These are phyloP conservation scores for Drepana arcuata DNA, from an alignment of 1,140 invertebrate genomes.

Conservation along the genomic window DNA sequence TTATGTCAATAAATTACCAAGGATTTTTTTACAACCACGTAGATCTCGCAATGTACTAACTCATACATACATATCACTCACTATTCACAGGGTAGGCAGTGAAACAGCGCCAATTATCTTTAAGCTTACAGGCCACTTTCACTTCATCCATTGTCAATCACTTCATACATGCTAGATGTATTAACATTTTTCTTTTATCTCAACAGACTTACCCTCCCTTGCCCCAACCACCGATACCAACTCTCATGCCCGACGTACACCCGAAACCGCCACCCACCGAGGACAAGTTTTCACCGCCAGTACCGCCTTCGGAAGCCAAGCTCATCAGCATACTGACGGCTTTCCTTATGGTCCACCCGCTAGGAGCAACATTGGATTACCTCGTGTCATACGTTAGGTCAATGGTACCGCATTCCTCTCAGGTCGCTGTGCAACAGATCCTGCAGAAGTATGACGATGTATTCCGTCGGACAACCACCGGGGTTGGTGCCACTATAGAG, in stretches of 20 bases:
- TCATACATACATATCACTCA: too few species aligned
- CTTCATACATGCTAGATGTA: too few species aligned
- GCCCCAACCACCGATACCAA: conserved; percentile 15
- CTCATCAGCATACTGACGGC: conserved; percentile 47
- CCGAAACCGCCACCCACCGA: conserved; percentile 17
- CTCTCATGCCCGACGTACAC: conserved; percentile 4
- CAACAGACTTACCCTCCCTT: conserved; percentile 24
- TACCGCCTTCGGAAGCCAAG: conserved; percentile 35
- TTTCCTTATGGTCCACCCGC: conserved; percentile 47
- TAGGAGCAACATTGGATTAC: conserved; percentile 39
- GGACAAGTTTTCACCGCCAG: conserved; percentile 6
- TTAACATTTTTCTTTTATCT: conserved; percentile 6
- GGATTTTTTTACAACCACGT: too few species aligned
- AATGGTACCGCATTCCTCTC: conserved; percentile 29
- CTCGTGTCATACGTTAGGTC: conserved; percentile 41
- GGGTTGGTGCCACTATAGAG: conserved; percentile 33
- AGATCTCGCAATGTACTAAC: too few species aligned
- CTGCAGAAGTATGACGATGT: conserved; percentile 39
- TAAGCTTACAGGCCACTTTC: too few species aligned
- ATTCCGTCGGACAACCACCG: conserved; percentile 26
- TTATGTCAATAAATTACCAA: too few species aligned
- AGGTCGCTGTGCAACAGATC: conserved; percentile 24
- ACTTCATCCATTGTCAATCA: too few species aligned
- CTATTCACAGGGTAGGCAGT: too few species aligned
- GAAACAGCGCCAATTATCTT: too few species aligned